Base-by-base conservation (phyloP, 2,797 vertebrate species). In the Pseudochaenichthys georgianus region DNA sequence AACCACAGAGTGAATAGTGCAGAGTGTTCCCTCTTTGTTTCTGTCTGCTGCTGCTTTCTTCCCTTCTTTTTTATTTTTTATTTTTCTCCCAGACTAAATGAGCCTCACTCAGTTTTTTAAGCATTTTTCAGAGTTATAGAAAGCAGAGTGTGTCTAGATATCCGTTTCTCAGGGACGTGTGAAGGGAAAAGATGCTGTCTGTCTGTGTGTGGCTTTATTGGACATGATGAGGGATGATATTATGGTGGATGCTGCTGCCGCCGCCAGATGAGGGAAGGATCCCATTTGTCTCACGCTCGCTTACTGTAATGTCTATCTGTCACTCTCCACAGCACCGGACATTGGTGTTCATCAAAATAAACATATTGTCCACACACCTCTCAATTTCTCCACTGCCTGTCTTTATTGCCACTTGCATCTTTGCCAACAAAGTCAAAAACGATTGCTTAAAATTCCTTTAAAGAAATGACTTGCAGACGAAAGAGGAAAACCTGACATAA, bases 191-290 rank as follows among this genome's bases (percentile, higher is more conserved):
- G 76, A 80, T 53, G 81, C 75, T 80, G 84, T 85, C 84, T 86
- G 86, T 86, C 88, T 92, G 89, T 83, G 88, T 93, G 92, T 91
- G 92, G 88, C 90, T 91, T 93, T 92, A 93, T 92, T 93, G 88
- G 88, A 93, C 88, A 92, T 91, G 91, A 93, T 93, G 93, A 94
- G 92, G 87, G 91, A 91, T 92, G 91, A 90, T 93, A 90, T 90
- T 88, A 88, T 90, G 76, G 89, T 80, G 78, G 88, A 88, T 86
- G 87, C 84, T 85, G 86, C 87, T 67, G 87, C 82, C 62, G 77
- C 88, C 66, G 75, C 21, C 77, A 89, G 86, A 92, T 89, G 90
- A 90, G 89, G 89, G 85, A 47, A 82, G 85, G 85, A 89, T 90
- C 85, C 87, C 83, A 92, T 94, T 91, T 91, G 90, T 93, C 90